phyloP scores from a whole-genome alignment of 2,113 vertebrate genomes.

The Brienomyrus longianalis region DNA sequence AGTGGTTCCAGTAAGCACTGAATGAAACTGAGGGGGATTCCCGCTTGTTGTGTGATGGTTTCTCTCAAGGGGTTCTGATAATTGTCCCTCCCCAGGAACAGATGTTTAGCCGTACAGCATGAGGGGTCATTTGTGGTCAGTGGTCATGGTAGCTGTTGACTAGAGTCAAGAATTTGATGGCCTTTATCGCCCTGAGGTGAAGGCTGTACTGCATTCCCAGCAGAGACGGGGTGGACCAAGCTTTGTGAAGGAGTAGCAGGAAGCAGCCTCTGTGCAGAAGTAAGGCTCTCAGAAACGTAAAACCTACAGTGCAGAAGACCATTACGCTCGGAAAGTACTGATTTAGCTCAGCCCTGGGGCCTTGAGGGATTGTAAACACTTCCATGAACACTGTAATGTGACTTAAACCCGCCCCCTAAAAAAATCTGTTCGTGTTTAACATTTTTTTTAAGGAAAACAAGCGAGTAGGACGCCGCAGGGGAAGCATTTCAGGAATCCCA shows the following conservation, averaged over 20 bases:
- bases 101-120: neutral
- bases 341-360: neutral
- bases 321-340: neutral
- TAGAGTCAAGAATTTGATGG: neutral
- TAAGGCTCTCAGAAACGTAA: neutral
- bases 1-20: too few species aligned
- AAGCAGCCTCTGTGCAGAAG: neutral
- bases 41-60: neutral
- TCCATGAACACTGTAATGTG: neutral
- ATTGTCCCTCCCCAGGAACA: neutral
- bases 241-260: neutral
- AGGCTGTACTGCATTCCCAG: neutral
- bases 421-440: slow-evolving; percentile 7
- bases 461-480: neutral
- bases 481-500: neutral
- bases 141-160: neutral
- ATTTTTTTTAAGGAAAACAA: slow-evolving; percentile 1
- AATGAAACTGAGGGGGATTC: neutral
- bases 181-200: neutral
- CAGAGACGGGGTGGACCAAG: neutral
- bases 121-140: neutral
- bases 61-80: neutral
- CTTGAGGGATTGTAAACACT: neutral
- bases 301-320: neutral
- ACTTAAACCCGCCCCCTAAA: neutral